Evolutionary conservation across 2,113 vertebrate genomes (phyloP).

Genomic region (Tenrec ecaudatus): DNA sequence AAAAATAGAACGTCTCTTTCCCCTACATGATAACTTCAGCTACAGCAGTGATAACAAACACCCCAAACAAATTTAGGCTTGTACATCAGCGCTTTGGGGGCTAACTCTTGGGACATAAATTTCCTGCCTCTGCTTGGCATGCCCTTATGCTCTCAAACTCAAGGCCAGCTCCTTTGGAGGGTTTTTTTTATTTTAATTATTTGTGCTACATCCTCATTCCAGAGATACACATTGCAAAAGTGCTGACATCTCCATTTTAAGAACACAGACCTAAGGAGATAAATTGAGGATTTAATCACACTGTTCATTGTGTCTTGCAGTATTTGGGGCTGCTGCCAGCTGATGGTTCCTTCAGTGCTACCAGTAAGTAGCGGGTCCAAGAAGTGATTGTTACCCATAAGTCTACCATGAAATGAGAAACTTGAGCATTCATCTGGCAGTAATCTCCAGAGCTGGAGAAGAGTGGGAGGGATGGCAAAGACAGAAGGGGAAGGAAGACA

Average conservation of each 20-base stretch:
- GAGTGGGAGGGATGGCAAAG: rapidly evolving
- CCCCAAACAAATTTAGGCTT: constrained; percentile 45
- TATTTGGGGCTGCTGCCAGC: not conserved
- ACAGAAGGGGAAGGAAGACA: not conserved
- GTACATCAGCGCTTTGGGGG: not conserved
- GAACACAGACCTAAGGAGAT: not conserved
- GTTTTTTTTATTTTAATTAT: constrained; percentile 34
- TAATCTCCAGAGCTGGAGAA: not conserved
- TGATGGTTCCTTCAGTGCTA: not conserved
- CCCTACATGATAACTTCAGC: constrained; percentile 26
- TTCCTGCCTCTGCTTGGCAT: not conserved
- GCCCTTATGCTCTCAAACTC: not conserved
- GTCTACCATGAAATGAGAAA: not conserved
- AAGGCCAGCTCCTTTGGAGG: not conserved
- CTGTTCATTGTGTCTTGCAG: not conserved
- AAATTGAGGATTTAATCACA: not conserved
- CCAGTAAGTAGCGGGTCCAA: not conserved
- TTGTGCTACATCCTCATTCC: not conserved
- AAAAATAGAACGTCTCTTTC: constrained; percentile 64
- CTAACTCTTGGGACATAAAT: constrained; percentile 24
- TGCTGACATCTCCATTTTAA: not conserved
- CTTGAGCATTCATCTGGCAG: not conserved
- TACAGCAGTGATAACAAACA: constrained; percentile 20
- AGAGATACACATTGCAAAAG: not conserved
- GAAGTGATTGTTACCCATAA: not conserved